Base-by-base conservation (phyloP, 1,140 invertebrate species). In the Nephotettix cincticeps region DNA sequence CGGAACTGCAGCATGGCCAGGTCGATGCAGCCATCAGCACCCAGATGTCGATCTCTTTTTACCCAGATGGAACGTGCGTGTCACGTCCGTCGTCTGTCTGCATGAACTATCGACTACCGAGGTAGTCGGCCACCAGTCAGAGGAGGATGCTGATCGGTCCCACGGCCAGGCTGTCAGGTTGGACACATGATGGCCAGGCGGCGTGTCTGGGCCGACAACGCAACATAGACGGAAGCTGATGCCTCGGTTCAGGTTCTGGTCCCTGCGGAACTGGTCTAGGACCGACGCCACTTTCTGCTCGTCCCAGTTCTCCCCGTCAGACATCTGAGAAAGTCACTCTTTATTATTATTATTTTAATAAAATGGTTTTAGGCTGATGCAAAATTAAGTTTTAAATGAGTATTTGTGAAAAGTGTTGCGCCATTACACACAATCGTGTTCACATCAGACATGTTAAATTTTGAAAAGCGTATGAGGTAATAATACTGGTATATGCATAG, bases 61-160 rank as follows among this genome's bases (percentile, higher is more conserved):
- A 0, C 95, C 95, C 78, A 93, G 93, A 81, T 97, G 94, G 6
- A 98, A 81, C 0, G 96, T 99, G 70, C 97, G 84, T 0, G 96
- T 96, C 0, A 98, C 90, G 78, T 97, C 94, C 0, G 96, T 98
- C 0, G 96, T 98, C 96, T 96, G 83, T 97, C 94, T 86, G 71
- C n/a, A n/a, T n/a, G n/a, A n/a, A n/a, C n/a, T n/a, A n/a, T n/a
- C n/a, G n/a, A n/a, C 70, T 75, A 81, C 80, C 79, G 27, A 78
- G 78, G 77, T 89, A 90, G 73, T 90, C n/a, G 88, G 43, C 83
- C 87, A 61, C 89, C 89, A 25, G 75, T 90, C 88, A 64, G 11
- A 80, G 71, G 0, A 80, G 69, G 13, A 76, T 73, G 54, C 71
- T 76, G 21, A 85, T 29, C 84, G 87, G 19, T 86, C 88, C 3